Conservation (phyloP, 2,888 invertebrate species). For the Subacronicta megacephala region DNA sequence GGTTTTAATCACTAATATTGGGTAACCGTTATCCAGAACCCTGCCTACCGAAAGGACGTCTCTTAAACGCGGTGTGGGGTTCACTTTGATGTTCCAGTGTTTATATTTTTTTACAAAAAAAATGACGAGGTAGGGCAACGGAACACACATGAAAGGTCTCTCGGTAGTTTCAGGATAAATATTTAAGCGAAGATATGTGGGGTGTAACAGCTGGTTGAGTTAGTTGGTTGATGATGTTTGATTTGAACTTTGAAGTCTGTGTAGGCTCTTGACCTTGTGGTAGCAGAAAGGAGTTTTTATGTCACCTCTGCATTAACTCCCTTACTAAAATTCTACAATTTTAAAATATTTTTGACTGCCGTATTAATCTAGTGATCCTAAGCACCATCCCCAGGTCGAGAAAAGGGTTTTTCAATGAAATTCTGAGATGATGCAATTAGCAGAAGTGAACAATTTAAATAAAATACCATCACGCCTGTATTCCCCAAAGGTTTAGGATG, state of each 20-base stretch:
- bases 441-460: too few relatives aligned
- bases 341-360: too few relatives aligned
- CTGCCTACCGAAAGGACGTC: conserved; percentile 5
- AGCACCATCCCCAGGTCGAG: too few relatives aligned
- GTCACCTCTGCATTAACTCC: too few relatives aligned
- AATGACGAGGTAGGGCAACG: conserved; percentile 59
- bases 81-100: conserved; percentile 73
- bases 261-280: conserved; percentile 21
- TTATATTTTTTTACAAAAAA: conserved; percentile 62
- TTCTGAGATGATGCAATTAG: too few relatives aligned
- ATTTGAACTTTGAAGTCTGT: conserved; percentile 14
- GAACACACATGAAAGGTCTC: conserved; percentile 60
- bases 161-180: conserved; percentile 49
- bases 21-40: conserved; percentile 35
- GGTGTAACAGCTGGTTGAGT: conserved; percentile 45
- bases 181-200: conserved; percentile 49
- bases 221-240: conserved; percentile 4
- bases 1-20: too few relatives aligned
- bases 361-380: too few relatives aligned
- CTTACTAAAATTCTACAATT: too few relatives aligned
- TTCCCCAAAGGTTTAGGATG: too few relatives aligned
- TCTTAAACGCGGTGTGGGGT: conserved; percentile 67
- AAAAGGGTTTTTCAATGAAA: too few relatives aligned
- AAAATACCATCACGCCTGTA: too few relatives aligned
- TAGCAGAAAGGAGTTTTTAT: background rate